phyloP scores from a whole-genome alignment of 2,113 vertebrate genomes.

The Cisticola juncidis region DNA sequence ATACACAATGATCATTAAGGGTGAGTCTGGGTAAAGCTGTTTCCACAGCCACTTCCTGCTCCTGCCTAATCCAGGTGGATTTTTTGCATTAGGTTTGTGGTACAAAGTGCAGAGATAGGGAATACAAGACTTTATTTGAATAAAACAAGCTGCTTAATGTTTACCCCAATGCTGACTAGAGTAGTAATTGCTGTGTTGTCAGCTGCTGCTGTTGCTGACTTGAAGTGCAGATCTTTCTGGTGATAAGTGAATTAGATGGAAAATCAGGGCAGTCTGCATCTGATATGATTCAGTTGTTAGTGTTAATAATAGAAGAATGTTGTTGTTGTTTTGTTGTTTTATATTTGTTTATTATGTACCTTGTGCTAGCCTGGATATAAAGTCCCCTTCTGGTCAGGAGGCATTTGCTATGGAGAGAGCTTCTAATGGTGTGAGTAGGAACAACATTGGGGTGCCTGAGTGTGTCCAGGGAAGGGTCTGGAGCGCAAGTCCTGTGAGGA shows the following conservation, averaged over 20 bases:
- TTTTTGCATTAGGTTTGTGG: neutral
- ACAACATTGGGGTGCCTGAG: neutral
- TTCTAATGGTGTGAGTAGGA: neutral
- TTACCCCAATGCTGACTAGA: neutral
- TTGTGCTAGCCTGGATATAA: neutral
- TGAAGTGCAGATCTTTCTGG: neutral
- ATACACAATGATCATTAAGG: neutral
- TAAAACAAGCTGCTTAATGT: neutral
- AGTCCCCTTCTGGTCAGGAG: neutral
- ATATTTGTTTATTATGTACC: accelerated
- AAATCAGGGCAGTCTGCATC: neutral
- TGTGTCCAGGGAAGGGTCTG: neutral
- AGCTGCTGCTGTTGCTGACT: neutral
- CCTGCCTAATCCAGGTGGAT: neutral
- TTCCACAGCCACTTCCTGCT: neutral
- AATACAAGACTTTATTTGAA: neutral
- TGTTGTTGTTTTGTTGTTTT: neutral
- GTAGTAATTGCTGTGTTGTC: neutral
- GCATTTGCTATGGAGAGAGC: accelerated
- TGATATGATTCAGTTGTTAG: neutral
- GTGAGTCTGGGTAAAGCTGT: neutral
- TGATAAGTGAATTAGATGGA: neutral
- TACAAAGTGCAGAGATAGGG: neutral
- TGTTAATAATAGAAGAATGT: neutral
- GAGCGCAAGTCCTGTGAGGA: neutral